phyloP scores from a whole-genome alignment of 2,113 vertebrate species.

The Balaeniceps rex region DNA sequence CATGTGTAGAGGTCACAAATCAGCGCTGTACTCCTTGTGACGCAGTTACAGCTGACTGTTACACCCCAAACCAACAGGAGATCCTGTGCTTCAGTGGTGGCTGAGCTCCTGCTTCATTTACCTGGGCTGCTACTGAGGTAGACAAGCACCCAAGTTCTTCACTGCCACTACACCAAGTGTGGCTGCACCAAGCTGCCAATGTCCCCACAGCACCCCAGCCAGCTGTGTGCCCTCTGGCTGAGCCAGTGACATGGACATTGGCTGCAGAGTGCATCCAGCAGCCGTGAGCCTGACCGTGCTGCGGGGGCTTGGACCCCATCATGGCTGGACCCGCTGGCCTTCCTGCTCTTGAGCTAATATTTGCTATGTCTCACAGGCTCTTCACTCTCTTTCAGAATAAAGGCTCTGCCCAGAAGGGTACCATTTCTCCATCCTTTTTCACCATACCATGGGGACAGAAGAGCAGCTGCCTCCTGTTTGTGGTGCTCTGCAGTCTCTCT shows the following conservation, averaged over 20 bases:
- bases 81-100: neutral
- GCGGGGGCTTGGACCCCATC: neutral
- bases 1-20: neutral
- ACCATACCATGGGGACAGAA: neutral
- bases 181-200: neutral
- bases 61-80: neutral
- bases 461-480: neutral
- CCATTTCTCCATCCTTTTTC: neutral
- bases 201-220: rapidly evolving
- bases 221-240: rapidly evolving
- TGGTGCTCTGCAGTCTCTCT: neutral
- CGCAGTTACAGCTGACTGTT: neutral
- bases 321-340: neutral
- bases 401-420: neutral
- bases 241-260: neutral
- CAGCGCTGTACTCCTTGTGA: neutral
- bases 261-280: neutral
- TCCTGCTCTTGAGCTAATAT: neutral
- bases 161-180: neutral
- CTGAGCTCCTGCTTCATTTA: neutral
- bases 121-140: neutral
- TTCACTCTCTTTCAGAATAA: neutral
- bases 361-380: neutral
- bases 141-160: rapidly evolving
- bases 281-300: neutral